These are phyloP conservation scores for Endomychus coccineus DNA, from an alignment of 2,888 invertebrate species.

Conservation along the genomic window DNA sequence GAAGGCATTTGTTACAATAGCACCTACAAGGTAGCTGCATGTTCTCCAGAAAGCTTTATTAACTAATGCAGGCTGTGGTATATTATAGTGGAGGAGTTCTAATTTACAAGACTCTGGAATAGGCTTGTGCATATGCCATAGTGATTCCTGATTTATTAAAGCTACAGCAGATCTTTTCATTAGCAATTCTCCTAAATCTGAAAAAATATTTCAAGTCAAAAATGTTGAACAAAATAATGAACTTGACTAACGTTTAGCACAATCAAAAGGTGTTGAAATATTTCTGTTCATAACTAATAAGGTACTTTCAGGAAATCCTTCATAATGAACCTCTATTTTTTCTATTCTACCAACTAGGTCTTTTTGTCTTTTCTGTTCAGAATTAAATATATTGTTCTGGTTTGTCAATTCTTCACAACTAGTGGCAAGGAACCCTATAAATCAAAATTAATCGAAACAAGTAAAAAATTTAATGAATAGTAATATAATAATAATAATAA, in stretches of 20 bases:
- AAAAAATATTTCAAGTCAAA: slow-evolving; percentile 26
- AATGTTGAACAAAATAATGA: background rate
- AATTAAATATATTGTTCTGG: slow-evolving; percentile 64
- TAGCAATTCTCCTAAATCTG: slow-evolving; percentile 70
- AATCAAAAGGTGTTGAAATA: slow-evolving; percentile 87
- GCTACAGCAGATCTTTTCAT: slow-evolving; percentile 70
- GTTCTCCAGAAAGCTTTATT: slow-evolving; percentile 89
- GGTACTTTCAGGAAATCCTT: slow-evolving; percentile 65
- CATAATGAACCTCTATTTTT: slow-evolving; percentile 80
- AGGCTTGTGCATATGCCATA: slow-evolving; percentile 94
- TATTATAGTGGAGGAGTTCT: slow-evolving; percentile 56
- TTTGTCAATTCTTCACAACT: slow-evolving; percentile 41
- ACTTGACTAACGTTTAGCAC: slow-evolving; percentile 69
- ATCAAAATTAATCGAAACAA: too few relatives aligned
- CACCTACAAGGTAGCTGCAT: slow-evolving; percentile 83
- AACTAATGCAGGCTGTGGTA: slow-evolving; percentile 52
- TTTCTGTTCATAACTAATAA: slow-evolving; percentile 83
- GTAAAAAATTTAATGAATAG: too few relatives aligned
- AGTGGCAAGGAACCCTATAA: too few relatives aligned
- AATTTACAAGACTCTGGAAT: slow-evolving; percentile 58
- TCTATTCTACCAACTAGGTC: slow-evolving; percentile 75
- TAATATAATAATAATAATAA: too few relatives aligned
- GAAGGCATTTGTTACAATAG: slow-evolving; percentile 68
- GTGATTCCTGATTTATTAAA: slow-evolving; percentile 62
- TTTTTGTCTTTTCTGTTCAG: slow-evolving; percentile 68